A percentile compares a stretch with the other conserved stretches of the same genome.
Evolutionary conservation across 2,888 invertebrate genomes (phyloP).

Genomic region (Philonicus albiceps): DNA sequence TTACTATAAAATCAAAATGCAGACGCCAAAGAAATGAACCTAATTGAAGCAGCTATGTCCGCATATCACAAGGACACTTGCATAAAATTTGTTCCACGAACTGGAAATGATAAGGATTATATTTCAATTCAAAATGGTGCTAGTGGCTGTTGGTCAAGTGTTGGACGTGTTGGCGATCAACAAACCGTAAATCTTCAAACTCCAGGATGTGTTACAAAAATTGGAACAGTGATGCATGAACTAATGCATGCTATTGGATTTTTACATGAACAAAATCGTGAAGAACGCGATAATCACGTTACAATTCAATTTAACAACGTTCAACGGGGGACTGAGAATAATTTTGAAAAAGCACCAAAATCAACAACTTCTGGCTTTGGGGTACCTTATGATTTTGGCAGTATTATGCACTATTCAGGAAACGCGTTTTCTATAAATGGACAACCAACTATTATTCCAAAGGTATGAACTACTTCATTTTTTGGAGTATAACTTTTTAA

Average conservation of each 20-base stretch:
- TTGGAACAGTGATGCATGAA: slow-evolving; percentile 78
- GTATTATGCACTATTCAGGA: slow-evolving; percentile 84
- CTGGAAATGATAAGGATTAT: slow-evolving; percentile 68
- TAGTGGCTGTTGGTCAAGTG: slow-evolving; percentile 79
- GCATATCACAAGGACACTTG: slow-evolving; percentile 77
- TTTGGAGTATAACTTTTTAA: background rate
- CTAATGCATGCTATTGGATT: slow-evolving; percentile 78
- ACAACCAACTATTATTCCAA: slow-evolving; percentile 74
- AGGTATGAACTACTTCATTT: slow-evolving; percentile 64
- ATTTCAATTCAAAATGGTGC: slow-evolving; percentile 69
- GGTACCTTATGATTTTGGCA: slow-evolving; percentile 78
- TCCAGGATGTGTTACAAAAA: slow-evolving; percentile 69
- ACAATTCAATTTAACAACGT: slow-evolving; percentile 48
- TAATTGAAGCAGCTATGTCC: slow-evolving; percentile 73
- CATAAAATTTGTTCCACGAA: slow-evolving; percentile 68
- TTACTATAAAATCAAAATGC: background rate
- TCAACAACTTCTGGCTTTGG: slow-evolving; percentile 71
- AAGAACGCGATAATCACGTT: slow-evolving; percentile 73
- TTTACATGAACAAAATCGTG: slow-evolving; percentile 78
- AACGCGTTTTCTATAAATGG: slow-evolving; percentile 79
- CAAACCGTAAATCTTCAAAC: slow-evolving; percentile 50
- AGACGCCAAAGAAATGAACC: slow-evolving; percentile 65
- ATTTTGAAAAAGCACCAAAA: slow-evolving; percentile 71
- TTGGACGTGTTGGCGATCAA: slow-evolving; percentile 69
- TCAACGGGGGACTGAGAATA: slow-evolving; percentile 68